These are phyloP conservation scores for Odontomachus brunneus DNA, from an alignment of 1,140 invertebrate species.

Conservation along the genomic window DNA sequence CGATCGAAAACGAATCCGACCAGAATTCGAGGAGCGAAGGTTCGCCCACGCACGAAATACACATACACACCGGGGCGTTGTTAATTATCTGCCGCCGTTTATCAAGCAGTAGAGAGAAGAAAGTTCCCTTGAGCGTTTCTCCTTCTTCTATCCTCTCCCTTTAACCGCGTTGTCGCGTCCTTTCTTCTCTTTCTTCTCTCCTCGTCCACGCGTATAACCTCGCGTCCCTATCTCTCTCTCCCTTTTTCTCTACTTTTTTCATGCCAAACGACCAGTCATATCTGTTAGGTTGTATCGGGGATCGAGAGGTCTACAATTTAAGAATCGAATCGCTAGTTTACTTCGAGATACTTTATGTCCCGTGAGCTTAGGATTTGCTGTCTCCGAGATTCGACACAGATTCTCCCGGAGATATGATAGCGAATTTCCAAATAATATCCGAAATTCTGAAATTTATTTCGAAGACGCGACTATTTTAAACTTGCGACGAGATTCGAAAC, in stretches of 20 bases:
- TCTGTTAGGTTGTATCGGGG: conserved; percentile 30
- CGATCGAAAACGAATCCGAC: conserved; percentile 54
- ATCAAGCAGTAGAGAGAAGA: conserved; percentile 70
- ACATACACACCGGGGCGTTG: conserved; percentile 66
- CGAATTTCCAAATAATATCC: neutral
- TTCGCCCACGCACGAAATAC: conserved; percentile 70
- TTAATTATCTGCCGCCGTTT: conserved; percentile 78
- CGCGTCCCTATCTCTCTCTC: conserved; percentile 8
- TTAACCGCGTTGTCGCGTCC: too few species aligned
- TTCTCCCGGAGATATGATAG: too few species aligned
- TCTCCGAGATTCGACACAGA: neutral
- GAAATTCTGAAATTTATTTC: conserved; percentile 9
- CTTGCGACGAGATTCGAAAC: conserved; percentile 1
- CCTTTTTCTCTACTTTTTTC: neutral
- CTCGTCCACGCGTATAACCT: neutral
- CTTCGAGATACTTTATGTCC: neutral
- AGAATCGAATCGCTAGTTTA: conserved; percentile 37
- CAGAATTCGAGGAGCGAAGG: conserved; percentile 60
- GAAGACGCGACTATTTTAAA: neutral
- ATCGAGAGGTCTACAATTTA: conserved; percentile 30
- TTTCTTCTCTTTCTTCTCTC: conserved; percentile 19
- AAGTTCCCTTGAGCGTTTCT: conserved; percentile 68
- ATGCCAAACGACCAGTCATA: conserved; percentile 44
- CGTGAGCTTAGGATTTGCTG: neutral
- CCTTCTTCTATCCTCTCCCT: conserved; percentile 9